Percentiles rank a stretch among this genome's conserved stretches.
These are phyloP conservation scores for Coendou prehensilis DNA, from an alignment of 2,797 vertebrate genomes.

Conservation along the genomic window DNA sequence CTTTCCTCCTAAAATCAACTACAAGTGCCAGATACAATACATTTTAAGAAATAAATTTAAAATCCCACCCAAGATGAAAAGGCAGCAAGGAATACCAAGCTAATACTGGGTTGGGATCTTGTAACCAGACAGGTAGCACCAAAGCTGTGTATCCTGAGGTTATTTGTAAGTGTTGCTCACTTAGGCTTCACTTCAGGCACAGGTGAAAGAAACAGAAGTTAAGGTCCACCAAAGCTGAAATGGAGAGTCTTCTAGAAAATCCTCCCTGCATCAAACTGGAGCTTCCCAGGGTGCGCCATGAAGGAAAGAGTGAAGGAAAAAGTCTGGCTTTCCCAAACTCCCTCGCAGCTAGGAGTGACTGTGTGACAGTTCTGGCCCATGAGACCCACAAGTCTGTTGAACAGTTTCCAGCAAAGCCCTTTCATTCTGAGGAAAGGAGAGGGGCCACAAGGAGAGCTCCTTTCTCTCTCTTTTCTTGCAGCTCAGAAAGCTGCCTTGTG, in stretches of 20 bases:
- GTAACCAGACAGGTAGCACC: neutral
- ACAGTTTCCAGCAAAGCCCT: neutral
- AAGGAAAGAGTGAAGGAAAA: neutral
- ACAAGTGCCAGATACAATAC: neutral
- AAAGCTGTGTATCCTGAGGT: neutral
- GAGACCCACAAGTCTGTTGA: neutral
- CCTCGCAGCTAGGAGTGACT: too few relatives aligned
- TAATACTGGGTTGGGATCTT: neutral
- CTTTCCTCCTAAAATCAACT: neutral
- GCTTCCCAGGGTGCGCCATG: neutral
- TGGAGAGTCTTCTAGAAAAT: neutral
- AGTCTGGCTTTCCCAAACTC: neutral
- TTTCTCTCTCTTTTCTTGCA: neutral
- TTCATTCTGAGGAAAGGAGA: conserved; percentile 12
- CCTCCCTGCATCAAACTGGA: neutral
- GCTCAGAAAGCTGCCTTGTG: neutral
- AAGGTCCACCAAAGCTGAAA: neutral
- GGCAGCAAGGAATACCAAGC: neutral
- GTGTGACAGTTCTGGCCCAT: neutral
- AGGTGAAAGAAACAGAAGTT: neutral
- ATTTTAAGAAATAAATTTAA: conserved; percentile 52
- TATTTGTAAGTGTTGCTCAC: neutral
- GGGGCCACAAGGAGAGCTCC: too few relatives aligned
- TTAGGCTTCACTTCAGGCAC: neutral
- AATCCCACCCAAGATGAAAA: conserved; percentile 23